phyloP scores from a whole-genome alignment of 2,888 invertebrate species.

The Nomada fucata region DNA sequence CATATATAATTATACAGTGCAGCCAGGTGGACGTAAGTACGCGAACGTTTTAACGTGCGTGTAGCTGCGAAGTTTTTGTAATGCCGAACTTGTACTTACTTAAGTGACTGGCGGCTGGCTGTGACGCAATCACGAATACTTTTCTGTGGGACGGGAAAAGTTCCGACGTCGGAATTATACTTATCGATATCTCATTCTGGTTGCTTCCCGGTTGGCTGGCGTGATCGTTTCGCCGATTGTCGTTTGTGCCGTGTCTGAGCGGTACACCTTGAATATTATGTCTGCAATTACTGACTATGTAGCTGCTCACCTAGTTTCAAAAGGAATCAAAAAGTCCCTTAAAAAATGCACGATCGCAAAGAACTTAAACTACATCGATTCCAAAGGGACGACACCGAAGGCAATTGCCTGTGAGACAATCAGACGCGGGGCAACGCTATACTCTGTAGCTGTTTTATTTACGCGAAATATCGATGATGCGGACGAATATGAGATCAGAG shows the following conservation, averaged over 20 bases:
- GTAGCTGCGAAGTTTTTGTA: neutral
- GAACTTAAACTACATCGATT: neutral
- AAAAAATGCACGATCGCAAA: neutral
- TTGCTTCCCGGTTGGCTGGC: slow-evolving; percentile 53
- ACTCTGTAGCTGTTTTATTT: neutral
- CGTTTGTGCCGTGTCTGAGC: slow-evolving; percentile 62
- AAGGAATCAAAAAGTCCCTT: slow-evolving; percentile 45
- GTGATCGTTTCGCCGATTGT: slow-evolving; percentile 62
- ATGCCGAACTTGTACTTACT: slow-evolving; percentile 70
- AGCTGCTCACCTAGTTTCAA: slow-evolving; percentile 75
- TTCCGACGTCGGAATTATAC: slow-evolving; percentile 78
- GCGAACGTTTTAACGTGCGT: neutral
- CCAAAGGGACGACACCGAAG: neutral
- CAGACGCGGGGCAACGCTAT: neutral
- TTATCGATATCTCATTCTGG: slow-evolving; percentile 79
- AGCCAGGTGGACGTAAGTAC: neutral
- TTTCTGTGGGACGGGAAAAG: slow-evolving; percentile 77
- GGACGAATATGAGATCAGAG: neutral
- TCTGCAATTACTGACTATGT: slow-evolving; percentile 76
- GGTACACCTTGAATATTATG: slow-evolving; percentile 73
- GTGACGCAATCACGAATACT: slow-evolving; percentile 78
- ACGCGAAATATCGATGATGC: neutral
- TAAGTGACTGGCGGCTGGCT: slow-evolving; percentile 76
- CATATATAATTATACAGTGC: slow-evolving; percentile 16
- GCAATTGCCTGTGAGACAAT: neutral